Percentiles rank a stretch among this genome's conserved stretches.
These are phyloP conservation scores for Emydoidea blandingii DNA, from an alignment of 2,797 vertebrate genomes.

Conservation along the genomic window DNA sequence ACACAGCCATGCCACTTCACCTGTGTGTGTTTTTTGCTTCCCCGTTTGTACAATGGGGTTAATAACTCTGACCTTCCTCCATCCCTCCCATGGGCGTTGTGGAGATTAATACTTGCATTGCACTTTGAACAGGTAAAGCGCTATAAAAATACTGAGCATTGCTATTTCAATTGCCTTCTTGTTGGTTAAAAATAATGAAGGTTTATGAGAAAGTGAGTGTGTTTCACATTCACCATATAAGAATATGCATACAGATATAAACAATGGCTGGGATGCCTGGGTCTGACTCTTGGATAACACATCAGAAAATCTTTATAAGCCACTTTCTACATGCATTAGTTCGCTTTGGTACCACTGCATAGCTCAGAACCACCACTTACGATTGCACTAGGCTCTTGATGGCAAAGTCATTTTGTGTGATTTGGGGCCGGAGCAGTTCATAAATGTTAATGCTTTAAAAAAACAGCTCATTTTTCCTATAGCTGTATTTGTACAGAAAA, in stretches of 20 bases:
- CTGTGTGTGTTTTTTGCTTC: neutral
- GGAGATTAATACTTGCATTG: neutral
- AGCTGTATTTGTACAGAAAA: neutral
- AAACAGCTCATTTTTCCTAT: neutral
- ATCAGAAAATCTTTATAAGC: constrained; percentile 30
- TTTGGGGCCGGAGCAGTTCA: constrained; percentile 32
- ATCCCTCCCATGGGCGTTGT: neutral
- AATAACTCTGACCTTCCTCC: neutral
- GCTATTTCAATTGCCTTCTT: constrained; percentile 32
- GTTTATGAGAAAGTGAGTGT: constrained; percentile 25
- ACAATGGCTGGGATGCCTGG: constrained; percentile 5
- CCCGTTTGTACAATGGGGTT: accelerated
- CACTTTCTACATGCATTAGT: constrained; percentile 24
- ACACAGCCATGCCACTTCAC: neutral
- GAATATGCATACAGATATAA: constrained; percentile 1
- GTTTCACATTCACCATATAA: constrained; percentile 32
- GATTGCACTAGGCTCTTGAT: neutral
- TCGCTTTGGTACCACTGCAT: constrained; percentile 23
- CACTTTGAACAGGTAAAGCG: neutral
- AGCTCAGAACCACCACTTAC: neutral
- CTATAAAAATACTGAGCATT: neutral
- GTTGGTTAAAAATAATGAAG: constrained; percentile 28
- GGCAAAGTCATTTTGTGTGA: constrained; percentile 14
- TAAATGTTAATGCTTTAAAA: constrained; percentile 47
- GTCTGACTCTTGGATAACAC: neutral